Percentiles rank a stretch among this genome's conserved stretches.
phyloP scores from a whole-genome alignment of 2,797 vertebrate species.

The Hybognathus amarus region DNA sequence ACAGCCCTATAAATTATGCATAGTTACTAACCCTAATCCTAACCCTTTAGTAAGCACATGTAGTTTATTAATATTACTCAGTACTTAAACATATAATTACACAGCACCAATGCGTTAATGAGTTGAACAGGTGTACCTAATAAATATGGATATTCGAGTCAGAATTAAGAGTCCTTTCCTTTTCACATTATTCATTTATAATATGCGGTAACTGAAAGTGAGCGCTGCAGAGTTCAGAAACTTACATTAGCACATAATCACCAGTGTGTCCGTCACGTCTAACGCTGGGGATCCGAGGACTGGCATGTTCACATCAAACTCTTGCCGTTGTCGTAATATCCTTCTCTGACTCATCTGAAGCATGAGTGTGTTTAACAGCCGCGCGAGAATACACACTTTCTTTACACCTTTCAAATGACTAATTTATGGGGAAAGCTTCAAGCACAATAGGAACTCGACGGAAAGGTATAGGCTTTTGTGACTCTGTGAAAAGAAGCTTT shows the following conservation, averaged over 20 bases:
- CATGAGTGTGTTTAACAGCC: slow-evolving; percentile 54
- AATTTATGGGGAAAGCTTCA: slow-evolving; percentile 47
- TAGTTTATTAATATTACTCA: no score
- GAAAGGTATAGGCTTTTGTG: slow-evolving; percentile 45
- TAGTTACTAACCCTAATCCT: no score
- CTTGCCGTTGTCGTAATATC: slow-evolving; percentile 43
- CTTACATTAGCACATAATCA: not conserved
- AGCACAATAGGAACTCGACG: slow-evolving; percentile 31
- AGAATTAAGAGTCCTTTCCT: not conserved
- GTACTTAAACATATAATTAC: no score
- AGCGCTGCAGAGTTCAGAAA: not conserved
- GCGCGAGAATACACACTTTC: slow-evolving; percentile 36
- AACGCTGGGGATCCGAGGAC: slow-evolving; percentile 9
- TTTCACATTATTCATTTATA: not conserved
- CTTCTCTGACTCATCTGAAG: slow-evolving; percentile 53
- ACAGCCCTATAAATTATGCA: no score
- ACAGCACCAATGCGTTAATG: no score
- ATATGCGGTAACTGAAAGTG: no score
- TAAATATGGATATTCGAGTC: not conserved
- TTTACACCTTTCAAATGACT: slow-evolving; percentile 43
- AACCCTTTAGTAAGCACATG: no score
- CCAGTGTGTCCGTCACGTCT: not conserved
- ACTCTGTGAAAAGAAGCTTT: slow-evolving; percentile 55
- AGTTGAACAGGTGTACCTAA: no score
- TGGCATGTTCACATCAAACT: slow-evolving; percentile 40